phyloP scores from a whole-genome alignment of 2,888 invertebrate species.

The Panzeria rudis region DNA sequence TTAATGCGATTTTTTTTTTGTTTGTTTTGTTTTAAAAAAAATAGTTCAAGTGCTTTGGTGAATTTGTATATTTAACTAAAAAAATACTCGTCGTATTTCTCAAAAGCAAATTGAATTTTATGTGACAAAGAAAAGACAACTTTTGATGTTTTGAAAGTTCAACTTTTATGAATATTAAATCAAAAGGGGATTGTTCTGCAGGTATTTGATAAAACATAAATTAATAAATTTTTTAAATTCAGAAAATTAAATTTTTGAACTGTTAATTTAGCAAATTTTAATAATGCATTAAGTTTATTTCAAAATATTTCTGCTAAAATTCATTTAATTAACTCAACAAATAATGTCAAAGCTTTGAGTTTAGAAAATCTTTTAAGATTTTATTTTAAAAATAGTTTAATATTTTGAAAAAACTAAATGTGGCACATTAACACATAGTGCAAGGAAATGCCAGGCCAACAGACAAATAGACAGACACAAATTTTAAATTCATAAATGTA shows the following conservation, averaged over 20 bases:
- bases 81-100: slow-evolving; percentile 23
- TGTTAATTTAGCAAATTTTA: not conserved
- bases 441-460: slow-evolving; percentile 26
- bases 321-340: not conserved
- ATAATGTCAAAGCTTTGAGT: not conserved
- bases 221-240: no score
- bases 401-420: not conserved
- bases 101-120: slow-evolving; percentile 4
- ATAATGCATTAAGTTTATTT: not conserved
- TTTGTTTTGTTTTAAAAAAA: not conserved
- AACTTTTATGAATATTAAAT: not conserved
- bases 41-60: slow-evolving; percentile 33
- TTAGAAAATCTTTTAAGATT: slow-evolving; percentile 14
- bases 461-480: not conserved
- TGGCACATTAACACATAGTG: slow-evolving; percentile 23
- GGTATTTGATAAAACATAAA: not conserved
- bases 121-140: not conserved
- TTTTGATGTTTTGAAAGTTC: not conserved
- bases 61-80: not conserved
- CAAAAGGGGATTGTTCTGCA: not conserved
- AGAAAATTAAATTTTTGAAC: not conserved
- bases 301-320: slow-evolving; percentile 3
- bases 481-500: slow-evolving; percentile 25
- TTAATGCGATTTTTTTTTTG: slow-evolving; percentile 8
- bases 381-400: slow-evolving; percentile 8